Conservation (phyloP, 2,797 vertebrate species). For the Bucorvus abyssinicus region DNA sequence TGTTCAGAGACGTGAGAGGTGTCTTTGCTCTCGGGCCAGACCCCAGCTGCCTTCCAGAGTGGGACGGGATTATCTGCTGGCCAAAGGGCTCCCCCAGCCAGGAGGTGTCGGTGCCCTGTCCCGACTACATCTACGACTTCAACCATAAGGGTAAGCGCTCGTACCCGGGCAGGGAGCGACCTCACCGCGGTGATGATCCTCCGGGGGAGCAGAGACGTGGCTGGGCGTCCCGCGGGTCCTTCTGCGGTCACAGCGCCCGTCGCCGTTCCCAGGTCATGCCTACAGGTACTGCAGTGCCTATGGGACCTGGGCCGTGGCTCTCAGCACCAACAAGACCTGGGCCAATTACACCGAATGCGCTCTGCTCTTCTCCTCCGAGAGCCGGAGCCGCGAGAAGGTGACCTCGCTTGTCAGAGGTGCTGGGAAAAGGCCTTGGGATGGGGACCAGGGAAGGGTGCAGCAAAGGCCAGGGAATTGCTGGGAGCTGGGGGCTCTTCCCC, state of each 20-base stretch:
- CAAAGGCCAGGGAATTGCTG: background rate
- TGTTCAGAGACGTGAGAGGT: background rate
- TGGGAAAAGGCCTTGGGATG: background rate
- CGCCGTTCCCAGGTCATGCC: constrained; percentile 77
- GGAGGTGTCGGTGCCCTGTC: constrained; percentile 83
- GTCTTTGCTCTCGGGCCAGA: constrained; percentile 68
- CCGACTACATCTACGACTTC: constrained; percentile 91
- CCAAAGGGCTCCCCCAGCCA: constrained; percentile 78
- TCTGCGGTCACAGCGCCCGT: accelerated
- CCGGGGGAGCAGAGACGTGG: accelerated
- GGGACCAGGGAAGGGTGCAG: background rate
- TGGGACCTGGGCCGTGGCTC: constrained; percentile 84
- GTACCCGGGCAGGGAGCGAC: accelerated
- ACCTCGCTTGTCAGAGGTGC: background rate
- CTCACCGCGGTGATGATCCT: background rate
- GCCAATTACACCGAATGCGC: constrained; percentile 92
- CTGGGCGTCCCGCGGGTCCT: accelerated
- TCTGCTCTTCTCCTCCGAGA: constrained; percentile 78
- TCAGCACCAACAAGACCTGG: constrained; percentile 88
- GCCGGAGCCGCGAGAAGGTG: constrained; percentile 83
- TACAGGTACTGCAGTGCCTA: constrained; percentile 83
- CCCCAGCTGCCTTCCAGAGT: constrained; percentile 82
- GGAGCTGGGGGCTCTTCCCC: background rate
- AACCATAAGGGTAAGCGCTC: constrained; percentile 83
- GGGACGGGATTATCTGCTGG: constrained; percentile 94